Conservation (phyloP, 1,140 invertebrate genomes). For the Brachionus sp. region DNA sequence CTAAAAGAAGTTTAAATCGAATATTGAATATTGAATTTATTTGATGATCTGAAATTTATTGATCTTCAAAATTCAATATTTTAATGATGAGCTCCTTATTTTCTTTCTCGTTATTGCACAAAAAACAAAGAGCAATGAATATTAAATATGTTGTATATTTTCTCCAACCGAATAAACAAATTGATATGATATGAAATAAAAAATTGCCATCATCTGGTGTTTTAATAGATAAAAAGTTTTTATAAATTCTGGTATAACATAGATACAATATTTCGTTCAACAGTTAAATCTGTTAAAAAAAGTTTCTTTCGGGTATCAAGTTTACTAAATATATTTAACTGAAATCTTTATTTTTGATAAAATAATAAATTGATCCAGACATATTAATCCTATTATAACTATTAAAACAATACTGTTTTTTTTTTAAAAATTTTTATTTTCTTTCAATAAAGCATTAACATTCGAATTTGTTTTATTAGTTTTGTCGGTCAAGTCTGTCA, state of each 20-base stretch:
- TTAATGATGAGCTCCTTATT: too few relatives aligned
- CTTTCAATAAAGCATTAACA: neutral
- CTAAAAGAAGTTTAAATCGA: too few relatives aligned
- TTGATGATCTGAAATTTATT: too few relatives aligned
- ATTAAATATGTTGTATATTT: too few relatives aligned
- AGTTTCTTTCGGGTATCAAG: neutral
- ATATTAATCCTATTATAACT: neutral
- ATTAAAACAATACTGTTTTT: neutral
- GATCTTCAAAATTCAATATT: too few relatives aligned
- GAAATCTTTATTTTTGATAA: neutral
- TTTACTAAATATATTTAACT: neutral
- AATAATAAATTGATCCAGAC: neutral
- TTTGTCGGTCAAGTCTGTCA: too few relatives aligned
- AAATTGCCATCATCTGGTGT: too few relatives aligned
- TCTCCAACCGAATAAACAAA: too few relatives aligned
- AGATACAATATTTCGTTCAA: neutral
- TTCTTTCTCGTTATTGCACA: too few relatives aligned
- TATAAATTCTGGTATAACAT: neutral
- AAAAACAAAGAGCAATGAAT: too few relatives aligned
- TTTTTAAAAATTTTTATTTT: neutral
- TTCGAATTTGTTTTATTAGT: neutral
- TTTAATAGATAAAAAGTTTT: neutral
- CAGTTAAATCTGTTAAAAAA: neutral
- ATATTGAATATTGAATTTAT: too few relatives aligned
- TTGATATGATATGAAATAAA: too few relatives aligned